Percentiles rank a stretch among this genome's conserved stretches.
These are phyloP conservation scores for Plumapathes pennacea DNA, from an alignment of 92 coral and sea anemone species.

Conservation along the genomic window DNA sequence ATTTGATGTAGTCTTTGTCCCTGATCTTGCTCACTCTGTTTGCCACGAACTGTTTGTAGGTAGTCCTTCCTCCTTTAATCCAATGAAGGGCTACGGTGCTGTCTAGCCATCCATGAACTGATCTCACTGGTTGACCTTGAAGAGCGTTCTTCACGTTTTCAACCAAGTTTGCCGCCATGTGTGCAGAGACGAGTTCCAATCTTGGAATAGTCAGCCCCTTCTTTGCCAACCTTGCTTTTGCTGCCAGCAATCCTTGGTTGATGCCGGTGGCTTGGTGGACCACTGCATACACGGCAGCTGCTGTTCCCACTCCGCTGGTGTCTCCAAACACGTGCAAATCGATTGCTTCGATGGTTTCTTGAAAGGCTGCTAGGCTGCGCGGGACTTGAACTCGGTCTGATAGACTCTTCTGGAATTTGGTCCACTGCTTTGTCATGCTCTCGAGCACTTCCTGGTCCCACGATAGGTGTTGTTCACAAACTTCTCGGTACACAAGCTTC, in stretches of 20 bases:
- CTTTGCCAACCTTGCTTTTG: slow-evolving; percentile 20
- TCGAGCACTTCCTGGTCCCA: slow-evolving; percentile 28
- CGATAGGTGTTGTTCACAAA: slow-evolving; percentile 12
- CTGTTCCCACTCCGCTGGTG: slow-evolving; percentile 13
- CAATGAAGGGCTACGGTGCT: slow-evolving; percentile 13
- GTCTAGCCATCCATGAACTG: slow-evolving; percentile 18
- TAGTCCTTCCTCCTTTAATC: slow-evolving; percentile 6
- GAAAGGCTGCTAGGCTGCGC: neutral
- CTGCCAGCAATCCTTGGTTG: slow-evolving; percentile 13
- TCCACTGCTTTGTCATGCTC: slow-evolving; percentile 10
- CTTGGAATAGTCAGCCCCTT: slow-evolving; percentile 4
- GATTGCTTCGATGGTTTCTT: slow-evolving; percentile 15
- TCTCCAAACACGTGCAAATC: slow-evolving; percentile 18
- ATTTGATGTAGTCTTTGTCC: slow-evolving; percentile 10
- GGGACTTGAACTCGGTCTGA: slow-evolving; percentile 14
- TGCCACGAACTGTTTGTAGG: slow-evolving; percentile 24
- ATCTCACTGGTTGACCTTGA: slow-evolving; percentile 8
- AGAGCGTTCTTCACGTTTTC: slow-evolving; percentile 9
- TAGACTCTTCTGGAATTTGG: slow-evolving; percentile 12
- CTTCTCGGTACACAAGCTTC: slow-evolving; percentile 20
- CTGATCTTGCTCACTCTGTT: slow-evolving; percentile 20
- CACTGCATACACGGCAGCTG: slow-evolving; percentile 21
- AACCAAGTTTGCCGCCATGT: slow-evolving; percentile 13
- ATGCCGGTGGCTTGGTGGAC: neutral
- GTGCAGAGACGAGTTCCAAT: slow-evolving; percentile 3